Evolutionary conservation across 2,113 vertebrate species (phyloP).

Genomic region (Bos taurus): ARS-UCD2.0 NC_037357.1:34586501-34587000

Average conservation of each 20-base stretch:
- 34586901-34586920: background rate
- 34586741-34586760: background rate
- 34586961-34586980: background rate
- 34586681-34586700: background rate
- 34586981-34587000: background rate
- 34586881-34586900: background rate
- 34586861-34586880: background rate
- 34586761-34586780: background rate
- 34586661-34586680: background rate
- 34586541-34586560: background rate
- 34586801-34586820: background rate
- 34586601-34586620: background rate
- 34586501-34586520: background rate
- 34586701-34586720: background rate
- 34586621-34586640: background rate
- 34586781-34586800: background rate
- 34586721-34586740: background rate
- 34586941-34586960: background rate
- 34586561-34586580: background rate
- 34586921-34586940: background rate
- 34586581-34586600: background rate
- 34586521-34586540: background rate
- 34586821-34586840: background rate
- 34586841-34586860: background rate
- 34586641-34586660: background rate